phyloP scores from a whole-genome alignment of 2,113 vertebrate genomes.

The Penelope pileata region DNA sequence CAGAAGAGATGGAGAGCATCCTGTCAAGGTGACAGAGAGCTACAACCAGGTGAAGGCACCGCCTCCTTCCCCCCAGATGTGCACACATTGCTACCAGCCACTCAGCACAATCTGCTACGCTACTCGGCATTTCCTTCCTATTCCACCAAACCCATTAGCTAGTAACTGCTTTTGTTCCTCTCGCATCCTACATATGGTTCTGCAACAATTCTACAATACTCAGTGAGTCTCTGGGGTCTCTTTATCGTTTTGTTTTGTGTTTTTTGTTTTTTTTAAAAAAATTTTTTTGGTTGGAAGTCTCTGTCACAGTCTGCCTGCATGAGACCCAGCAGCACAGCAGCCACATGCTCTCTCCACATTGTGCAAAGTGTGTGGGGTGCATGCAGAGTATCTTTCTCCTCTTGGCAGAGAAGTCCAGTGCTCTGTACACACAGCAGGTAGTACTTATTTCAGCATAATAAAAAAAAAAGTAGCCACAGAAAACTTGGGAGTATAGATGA shows the following conservation, averaged over 20 bases:
- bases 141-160: background rate
- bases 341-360: fast-evolving
- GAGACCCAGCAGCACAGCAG: background rate
- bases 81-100: background rate
- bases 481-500: background rate
- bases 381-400: background rate
- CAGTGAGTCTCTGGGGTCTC: background rate
- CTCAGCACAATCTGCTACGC: background rate
- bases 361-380: fast-evolving
- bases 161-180: background rate
- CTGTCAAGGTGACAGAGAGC: background rate
- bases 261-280: background rate
- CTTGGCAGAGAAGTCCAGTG: background rate
- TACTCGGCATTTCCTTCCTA: background rate
- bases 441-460: background rate
- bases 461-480: background rate
- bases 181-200: background rate
- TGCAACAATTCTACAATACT: background rate
- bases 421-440: background rate
- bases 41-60: background rate
- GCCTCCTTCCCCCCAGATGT: background rate
- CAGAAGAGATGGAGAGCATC: background rate
- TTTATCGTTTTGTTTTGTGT: background rate
- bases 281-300: background rate
- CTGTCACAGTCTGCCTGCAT: background rate